Evolutionary conservation across 2,113 vertebrate species (phyloP).

Genomic region (Spea multiplicata): DNA sequence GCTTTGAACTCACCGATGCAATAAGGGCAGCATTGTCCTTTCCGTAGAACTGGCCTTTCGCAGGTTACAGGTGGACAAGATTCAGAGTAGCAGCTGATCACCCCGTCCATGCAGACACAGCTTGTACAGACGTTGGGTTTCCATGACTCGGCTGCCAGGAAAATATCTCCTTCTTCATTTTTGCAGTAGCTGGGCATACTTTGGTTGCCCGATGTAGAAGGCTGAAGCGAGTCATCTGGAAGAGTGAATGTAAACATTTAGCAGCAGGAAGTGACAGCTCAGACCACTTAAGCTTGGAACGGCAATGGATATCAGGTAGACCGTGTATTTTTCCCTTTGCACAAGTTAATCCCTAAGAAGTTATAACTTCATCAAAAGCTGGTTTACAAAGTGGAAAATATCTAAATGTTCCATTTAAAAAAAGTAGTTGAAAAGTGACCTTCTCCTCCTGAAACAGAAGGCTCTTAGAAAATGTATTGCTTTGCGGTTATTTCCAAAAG

Average conservation of each 20-base stretch:
- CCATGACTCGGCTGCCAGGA: constrained; percentile 87
- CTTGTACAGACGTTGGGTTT: constrained; percentile 87
- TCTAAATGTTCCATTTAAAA: constrained; percentile 27
- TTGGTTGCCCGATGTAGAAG: constrained; percentile 72
- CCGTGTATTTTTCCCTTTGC: constrained; percentile 31
- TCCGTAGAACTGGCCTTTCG: constrained; percentile 78
- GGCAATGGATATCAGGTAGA: constrained; percentile 35
- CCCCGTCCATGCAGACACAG: constrained; percentile 79
- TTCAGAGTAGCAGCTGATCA: constrained; percentile 83
- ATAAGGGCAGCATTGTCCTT: constrained; percentile 89
- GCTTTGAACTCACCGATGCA: constrained; percentile 77
- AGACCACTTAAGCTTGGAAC: constrained; percentile 26
- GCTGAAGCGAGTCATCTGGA: constrained; percentile 75
- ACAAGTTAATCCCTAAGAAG: not conserved
- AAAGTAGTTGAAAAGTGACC: constrained; percentile 13
- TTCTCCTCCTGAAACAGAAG: constrained; percentile 23
- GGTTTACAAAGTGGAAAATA: constrained; percentile 40
- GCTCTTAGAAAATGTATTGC: constrained; percentile 3
- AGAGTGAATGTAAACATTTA: constrained; percentile 52
- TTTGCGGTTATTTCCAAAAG: constrained; percentile 4
- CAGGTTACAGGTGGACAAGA: constrained; percentile 81
- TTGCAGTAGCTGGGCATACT: constrained; percentile 81
- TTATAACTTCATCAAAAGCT: constrained; percentile 18
- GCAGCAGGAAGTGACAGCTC: constrained; percentile 39
- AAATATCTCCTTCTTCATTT: constrained; percentile 82